These are phyloP conservation scores for Lepisosteus oculatus DNA, from an alignment of 2,113 vertebrate species.

Conservation along the genomic window DNA sequence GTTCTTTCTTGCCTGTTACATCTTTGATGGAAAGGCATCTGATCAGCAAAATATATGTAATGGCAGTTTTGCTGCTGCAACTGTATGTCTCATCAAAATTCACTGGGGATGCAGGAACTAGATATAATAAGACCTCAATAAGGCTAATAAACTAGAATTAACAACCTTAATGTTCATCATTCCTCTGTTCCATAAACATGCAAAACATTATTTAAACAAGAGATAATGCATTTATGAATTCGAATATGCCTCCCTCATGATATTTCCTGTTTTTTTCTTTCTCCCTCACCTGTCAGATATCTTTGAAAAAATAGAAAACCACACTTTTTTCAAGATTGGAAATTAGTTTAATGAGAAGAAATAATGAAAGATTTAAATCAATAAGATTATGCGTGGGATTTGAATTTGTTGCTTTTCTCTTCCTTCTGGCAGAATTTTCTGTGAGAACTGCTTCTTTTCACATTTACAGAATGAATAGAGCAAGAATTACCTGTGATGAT, in stretches of 20 bases:
- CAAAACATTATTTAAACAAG: conserved; percentile 1
- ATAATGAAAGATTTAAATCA: conserved; percentile 19
- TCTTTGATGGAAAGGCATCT: conserved; percentile 2
- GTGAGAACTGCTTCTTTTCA: conserved; percentile 1
- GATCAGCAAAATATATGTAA: conserved; percentile 18
- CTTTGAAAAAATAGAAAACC: background rate
- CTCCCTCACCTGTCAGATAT: background rate
- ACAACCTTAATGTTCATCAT: background rate
- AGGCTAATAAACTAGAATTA: conserved; percentile 12
- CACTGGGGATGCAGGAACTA: conserved; percentile 9
- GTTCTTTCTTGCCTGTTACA: conserved; percentile 11
- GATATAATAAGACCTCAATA: background rate
- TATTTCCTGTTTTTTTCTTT: background rate
- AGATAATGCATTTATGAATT: conserved; percentile 1
- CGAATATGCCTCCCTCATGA: conserved; percentile 3
- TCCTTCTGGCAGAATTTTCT: background rate
- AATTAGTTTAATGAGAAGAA: conserved; percentile 5
- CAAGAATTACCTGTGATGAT: background rate
- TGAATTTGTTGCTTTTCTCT: background rate
- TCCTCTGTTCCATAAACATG: conserved; percentile 21
- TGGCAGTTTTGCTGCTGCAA: conserved; percentile 1
- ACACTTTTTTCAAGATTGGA: conserved; percentile 5
- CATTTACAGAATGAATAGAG: background rate
- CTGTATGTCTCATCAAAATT: conserved; percentile 22
- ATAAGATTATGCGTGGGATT: background rate